Conservation (phyloP, 2,888 invertebrate genomes). For the Lapara coniferarum region DNA sequence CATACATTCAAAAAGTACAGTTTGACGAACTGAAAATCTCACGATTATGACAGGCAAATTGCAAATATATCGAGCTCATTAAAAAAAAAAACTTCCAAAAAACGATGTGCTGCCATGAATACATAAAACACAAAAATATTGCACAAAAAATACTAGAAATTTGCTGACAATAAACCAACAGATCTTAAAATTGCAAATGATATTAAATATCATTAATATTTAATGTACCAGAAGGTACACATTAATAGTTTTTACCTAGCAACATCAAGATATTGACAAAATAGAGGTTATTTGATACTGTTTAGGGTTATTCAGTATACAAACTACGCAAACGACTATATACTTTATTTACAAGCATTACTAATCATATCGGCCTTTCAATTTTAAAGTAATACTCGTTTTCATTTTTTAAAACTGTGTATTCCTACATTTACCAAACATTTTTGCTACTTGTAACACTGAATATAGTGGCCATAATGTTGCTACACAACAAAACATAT, state of each 20-base stretch:
- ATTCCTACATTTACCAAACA: constrained; percentile 30
- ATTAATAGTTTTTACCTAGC: constrained; percentile 21
- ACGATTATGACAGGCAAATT: constrained; percentile 43
- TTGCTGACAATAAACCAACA: constrained; percentile 52
- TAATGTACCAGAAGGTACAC: constrained; percentile 28
- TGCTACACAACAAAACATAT: constrained; percentile 46
- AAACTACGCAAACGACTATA: constrained; percentile 53
- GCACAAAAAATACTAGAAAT: constrained; percentile 61
- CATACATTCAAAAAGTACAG: constrained; percentile 51
- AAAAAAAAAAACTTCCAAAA: constrained; percentile 37
- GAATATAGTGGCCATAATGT: constrained; percentile 44
- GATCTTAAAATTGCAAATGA: constrained; percentile 70
- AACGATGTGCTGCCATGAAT: constrained; percentile 42
- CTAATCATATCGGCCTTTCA: not conserved
- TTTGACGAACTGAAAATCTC: constrained; percentile 51
- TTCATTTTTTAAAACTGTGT: not conserved
- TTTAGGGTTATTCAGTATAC: constrained; percentile 40
- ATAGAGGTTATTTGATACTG: constrained; percentile 13
- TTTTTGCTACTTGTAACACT: constrained; percentile 44
- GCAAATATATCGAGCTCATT: constrained; percentile 31
- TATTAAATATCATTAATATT: constrained; percentile 71
- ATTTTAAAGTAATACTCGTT: not conserved
- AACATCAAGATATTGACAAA: constrained; percentile 24
- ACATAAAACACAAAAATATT: constrained; percentile 54
- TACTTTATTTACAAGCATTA: constrained; percentile 36